Conservation (phyloP, 2,113 vertebrate species). For the Apteryx owenii region DNA sequence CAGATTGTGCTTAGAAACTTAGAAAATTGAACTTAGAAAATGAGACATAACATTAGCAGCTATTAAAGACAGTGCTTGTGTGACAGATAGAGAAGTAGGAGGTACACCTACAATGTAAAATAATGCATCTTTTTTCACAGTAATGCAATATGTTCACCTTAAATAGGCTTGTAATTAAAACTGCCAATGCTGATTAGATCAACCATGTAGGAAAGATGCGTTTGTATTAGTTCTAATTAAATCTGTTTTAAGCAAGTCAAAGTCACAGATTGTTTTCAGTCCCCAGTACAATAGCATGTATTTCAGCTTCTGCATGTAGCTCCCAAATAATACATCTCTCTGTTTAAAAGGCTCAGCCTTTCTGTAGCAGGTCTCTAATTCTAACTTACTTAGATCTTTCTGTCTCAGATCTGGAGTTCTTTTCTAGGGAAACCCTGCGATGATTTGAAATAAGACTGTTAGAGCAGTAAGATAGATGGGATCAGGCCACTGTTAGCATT, state of each 20-base stretch:
- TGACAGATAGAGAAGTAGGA: conserved; percentile 57
- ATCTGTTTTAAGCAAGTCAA: conserved; percentile 23
- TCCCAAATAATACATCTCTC: background rate
- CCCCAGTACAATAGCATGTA: background rate
- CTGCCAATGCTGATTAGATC: conserved; percentile 60
- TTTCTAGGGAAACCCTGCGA: background rate
- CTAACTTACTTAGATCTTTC: background rate
- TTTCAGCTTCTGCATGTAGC: background rate
- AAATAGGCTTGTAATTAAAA: conserved; percentile 66
- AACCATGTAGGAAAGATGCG: conserved; percentile 38
- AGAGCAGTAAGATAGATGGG: background rate
- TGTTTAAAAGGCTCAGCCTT: background rate
- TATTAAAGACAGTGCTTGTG: conserved; percentile 46
- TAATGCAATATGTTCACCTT: conserved; percentile 66
- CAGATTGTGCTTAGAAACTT: conserved; percentile 22
- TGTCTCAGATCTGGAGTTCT: background rate
- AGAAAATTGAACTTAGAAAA: conserved; percentile 14
- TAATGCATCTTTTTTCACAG: conserved; percentile 31
- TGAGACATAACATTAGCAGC: conserved; percentile 41
- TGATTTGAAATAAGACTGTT: background rate
- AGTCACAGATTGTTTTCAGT: background rate
- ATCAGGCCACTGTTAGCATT: background rate
- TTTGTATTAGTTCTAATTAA: conserved; percentile 64
- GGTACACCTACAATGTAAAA: conserved; percentile 57
- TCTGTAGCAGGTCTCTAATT: background rate